Conservation (phyloP, 2,888 invertebrate species). For the Endomychus coccineus region DNA sequence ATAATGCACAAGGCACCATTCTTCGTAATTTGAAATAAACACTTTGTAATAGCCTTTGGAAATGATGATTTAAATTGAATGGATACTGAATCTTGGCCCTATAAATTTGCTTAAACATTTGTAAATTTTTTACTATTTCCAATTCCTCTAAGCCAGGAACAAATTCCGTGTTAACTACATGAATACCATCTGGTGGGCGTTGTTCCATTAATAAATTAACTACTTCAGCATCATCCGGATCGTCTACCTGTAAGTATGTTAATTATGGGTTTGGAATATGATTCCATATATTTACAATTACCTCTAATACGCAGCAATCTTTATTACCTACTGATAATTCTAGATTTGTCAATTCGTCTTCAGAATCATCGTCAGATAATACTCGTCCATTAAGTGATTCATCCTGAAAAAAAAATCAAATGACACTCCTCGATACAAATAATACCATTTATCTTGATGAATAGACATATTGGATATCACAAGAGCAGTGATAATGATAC, state of each 20-base stretch:
- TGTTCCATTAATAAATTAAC: slow-evolving; percentile 67
- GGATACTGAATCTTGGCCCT: slow-evolving; percentile 53
- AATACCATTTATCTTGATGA: too few species aligned
- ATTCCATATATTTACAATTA: too few species aligned
- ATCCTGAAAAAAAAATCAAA: slow-evolving; percentile 27
- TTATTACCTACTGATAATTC: slow-evolving; percentile 68
- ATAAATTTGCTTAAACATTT: slow-evolving; percentile 84
- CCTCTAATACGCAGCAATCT: slow-evolving; percentile 74
- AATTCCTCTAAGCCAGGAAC: slow-evolving; percentile 65
- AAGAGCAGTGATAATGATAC: too few species aligned
- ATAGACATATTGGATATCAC: too few species aligned
- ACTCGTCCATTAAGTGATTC: slow-evolving; percentile 37
- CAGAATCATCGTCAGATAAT: slow-evolving; percentile 58
- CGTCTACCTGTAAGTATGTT: slow-evolving; percentile 64
- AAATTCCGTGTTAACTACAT: slow-evolving; percentile 70
- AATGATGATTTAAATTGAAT: slow-evolving; percentile 45
- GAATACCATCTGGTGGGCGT: slow-evolving; percentile 66
- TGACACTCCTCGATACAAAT: too few species aligned
- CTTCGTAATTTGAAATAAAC: slow-evolving; percentile 84
- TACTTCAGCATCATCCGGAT: slow-evolving; percentile 73
- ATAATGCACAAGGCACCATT: slow-evolving; percentile 80
- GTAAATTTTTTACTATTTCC: slow-evolving; percentile 61
- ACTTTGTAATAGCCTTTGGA: slow-evolving; percentile 58
- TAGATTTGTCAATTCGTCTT: slow-evolving; percentile 58
- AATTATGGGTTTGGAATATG: too few species aligned